Evolutionary conservation across 2,888 invertebrate species (phyloP), one percentile per base, ranked within the genome.

Genomic region (Stenoptilia bipunctidactyla): DNA sequence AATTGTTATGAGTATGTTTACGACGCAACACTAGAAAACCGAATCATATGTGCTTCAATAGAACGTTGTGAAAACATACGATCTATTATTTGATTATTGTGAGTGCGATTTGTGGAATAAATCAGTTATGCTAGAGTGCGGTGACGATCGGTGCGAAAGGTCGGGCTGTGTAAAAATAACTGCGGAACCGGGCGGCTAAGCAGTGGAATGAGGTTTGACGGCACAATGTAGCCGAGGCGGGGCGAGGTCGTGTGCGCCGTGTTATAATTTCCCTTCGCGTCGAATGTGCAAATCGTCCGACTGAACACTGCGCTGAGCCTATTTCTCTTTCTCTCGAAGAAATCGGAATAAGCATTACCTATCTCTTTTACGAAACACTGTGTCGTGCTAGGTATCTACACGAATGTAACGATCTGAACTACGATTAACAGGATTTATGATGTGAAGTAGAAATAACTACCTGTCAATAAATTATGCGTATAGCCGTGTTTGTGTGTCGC

Each of bases 111-210:
- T 57, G 55, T 61, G 62, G 60, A 66, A 59, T 61, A 65, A 67
- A 63, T 61, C 59, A 53, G 57, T 66, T 61, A 60, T 62, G 62
- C 61, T 66, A 66, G 67, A 77, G 79, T 80, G 79, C 68, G 69
- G 76, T 80, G 75, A 76, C 73, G 74, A 79, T 67, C 76, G 82
- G 77, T 83, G 82, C 80, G 79, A 82, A 80, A 82, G 82, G 80
- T 82, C 79, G 80, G 75, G 63, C 73, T 76, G 82, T 80, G 83
- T 83, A 83, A 82, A 83, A 82, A 83, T 83, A 83, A 80, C 80
- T 77, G 80, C 83, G 82, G 80, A 80, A 82, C 75, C 75, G 73
- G 69, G 77, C 77, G 69, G 75, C 79, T 75, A 76, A 76, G 73
- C 75, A 67, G 70, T 74, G 82, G 82, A 80, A 80, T 80, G 82